These are phyloP conservation scores for Melipona quadrifasciata DNA, from an alignment of 1,140 invertebrate species.

Conservation along the genomic window DNA sequence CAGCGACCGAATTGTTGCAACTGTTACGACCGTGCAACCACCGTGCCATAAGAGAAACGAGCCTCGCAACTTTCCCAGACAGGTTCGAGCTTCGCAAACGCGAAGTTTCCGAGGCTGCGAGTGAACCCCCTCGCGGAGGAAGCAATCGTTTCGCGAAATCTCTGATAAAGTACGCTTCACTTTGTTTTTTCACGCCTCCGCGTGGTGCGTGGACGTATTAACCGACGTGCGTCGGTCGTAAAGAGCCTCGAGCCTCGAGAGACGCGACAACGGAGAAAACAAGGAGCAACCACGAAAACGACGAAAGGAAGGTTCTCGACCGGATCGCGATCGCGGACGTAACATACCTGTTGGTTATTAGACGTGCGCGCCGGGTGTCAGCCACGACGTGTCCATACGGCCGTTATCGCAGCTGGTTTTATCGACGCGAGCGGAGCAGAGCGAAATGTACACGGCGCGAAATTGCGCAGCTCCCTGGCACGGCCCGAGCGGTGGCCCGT, in stretches of 20 bases:
- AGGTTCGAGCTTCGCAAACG: not conserved
- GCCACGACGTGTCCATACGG: constrained; percentile 5
- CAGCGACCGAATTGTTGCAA: constrained; percentile 42
- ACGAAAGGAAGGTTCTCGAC: not conserved
- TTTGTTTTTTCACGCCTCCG: not conserved
- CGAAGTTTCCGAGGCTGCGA: not conserved
- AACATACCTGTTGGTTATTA: not conserved
- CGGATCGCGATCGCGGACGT: not conserved
- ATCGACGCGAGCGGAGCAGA: not conserved
- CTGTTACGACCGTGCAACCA: not conserved
- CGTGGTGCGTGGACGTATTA: not conserved
- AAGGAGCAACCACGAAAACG: not conserved
- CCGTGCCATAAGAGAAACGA: not conserved
- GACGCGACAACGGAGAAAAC: not conserved
- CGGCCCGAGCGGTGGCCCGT: constrained; percentile 28
- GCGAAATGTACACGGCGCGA: not conserved
- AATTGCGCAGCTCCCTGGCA: constrained; percentile 22
- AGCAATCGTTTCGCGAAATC: not conserved
- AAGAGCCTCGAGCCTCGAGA: no score
- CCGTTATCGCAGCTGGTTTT: constrained; percentile 14
- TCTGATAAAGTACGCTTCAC: not conserved
- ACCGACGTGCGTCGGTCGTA: not conserved
- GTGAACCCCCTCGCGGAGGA: not conserved
- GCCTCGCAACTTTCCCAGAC: not conserved
- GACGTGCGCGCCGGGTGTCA: constrained; percentile 3